Base-by-base conservation (phyloP, 2,888 invertebrate genomes). In the Sphaerophoria taeniata region DNA sequence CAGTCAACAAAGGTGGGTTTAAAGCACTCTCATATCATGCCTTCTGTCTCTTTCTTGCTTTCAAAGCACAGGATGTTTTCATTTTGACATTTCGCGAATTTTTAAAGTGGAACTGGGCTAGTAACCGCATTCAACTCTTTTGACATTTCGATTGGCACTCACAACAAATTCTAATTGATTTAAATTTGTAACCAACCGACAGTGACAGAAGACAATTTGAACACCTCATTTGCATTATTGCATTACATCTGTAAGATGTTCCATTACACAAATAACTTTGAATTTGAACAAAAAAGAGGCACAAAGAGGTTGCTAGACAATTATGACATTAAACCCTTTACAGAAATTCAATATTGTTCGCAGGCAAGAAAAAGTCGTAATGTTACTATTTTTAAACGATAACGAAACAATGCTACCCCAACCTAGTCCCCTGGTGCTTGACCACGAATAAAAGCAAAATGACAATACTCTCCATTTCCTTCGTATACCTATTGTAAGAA, bases 261-360 rank as follows among this genome's bases (percentile, higher is more conserved):
- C 12, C 43, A 9, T 53, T 31, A 31, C 14, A 53, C 31, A 53
- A 14, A 51, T 12, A 9, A 0, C 33, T 56, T 45, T 63, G 47
- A 63, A 63, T 63, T 47, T 24, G 24, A 24, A 43, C 43, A 43
- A 12, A 34, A 33, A 49, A 3, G 2, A 24, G 1, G 1, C 24
- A 63, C 63, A 63, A 63, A 49, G 24, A 31, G 63, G 34, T 63
- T 34, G 49, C 3, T 31, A 43, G 43, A 43, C 43, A 4, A 43
- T 47, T 39, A 24, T 16, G 14, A 14, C 9, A 24, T 24, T 24
- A 58, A 14, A 33, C 33, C 31, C 53, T 31, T 31, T 3, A 31
- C 7, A 33, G 63, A 34, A 63, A 63, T 63, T 11, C 63, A 63
- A 63, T 63, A 63, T 49, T 63, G 63, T 12, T 31, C 31, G 24